A percentile compares a stretch with the other conserved stretches of the same genome.
Conservation (phyloP, 2,113 vertebrate species). For the Balaenoptera acutorostrata region DNA sequence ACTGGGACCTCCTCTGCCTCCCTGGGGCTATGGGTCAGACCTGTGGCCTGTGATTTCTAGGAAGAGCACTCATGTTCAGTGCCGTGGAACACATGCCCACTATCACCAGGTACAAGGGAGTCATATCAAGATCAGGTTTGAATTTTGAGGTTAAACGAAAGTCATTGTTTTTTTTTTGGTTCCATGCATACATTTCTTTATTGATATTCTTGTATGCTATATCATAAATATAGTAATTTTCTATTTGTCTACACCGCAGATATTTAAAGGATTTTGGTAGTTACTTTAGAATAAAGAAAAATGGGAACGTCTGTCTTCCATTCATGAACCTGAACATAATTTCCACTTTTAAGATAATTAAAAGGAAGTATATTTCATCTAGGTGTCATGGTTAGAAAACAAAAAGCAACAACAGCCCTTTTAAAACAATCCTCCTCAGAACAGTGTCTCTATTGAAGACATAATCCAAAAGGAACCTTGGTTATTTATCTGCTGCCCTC, state of each 20-base stretch:
- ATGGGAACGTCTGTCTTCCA: background rate
- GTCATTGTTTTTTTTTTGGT: background rate
- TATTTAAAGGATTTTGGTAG: constrained; percentile 11
- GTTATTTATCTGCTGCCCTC: constrained; percentile 20
- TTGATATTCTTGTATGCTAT: background rate
- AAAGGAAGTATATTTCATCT: constrained; percentile 45
- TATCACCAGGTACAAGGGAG: background rate
- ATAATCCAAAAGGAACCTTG: background rate
- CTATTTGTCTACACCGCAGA: background rate
- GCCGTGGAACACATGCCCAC: background rate
- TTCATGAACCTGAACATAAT: constrained; percentile 11
- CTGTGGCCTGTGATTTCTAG: background rate
- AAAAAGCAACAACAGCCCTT: background rate
- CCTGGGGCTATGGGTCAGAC: background rate
- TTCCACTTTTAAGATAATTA: constrained; percentile 43
- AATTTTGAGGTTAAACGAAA: background rate
- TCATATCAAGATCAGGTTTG: background rate
- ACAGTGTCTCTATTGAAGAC: background rate
- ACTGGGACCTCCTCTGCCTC: background rate
- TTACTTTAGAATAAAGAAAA: constrained; percentile 35
- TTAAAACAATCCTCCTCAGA: constrained; percentile 35
- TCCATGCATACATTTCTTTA: background rate
- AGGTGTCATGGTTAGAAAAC: background rate
- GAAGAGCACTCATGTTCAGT: background rate
- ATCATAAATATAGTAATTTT: background rate